Evolutionary conservation across 1,140 invertebrate species (phyloP).

Genomic region (Lasioglossum baleicum): DNA sequence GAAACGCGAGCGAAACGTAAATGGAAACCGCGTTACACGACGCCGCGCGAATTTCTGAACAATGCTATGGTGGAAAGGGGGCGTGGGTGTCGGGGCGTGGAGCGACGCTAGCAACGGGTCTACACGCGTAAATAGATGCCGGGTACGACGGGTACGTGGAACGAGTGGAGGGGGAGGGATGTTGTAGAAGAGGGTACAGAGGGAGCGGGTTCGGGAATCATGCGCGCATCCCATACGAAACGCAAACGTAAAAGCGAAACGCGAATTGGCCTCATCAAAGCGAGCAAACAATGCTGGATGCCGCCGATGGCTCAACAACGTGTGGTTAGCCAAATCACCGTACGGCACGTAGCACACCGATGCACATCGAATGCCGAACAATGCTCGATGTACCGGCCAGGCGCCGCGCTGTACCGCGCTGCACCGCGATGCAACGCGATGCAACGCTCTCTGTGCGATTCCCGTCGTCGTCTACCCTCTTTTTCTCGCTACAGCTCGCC

Average conservation of each 20-base stretch:
- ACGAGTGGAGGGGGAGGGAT: too few species aligned
- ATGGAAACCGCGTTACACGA: constrained; percentile 35
- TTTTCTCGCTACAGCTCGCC: neutral
- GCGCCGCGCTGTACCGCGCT: constrained; percentile 1
- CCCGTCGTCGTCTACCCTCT: too few species aligned
- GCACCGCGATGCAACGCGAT: neutral
- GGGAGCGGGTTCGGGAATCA: constrained; percentile 15
- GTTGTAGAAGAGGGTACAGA: neutral
- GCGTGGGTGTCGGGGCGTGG: neutral
- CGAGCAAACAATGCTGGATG: constrained; percentile 78
- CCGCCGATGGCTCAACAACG: constrained; percentile 77
- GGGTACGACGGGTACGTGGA: neutral
- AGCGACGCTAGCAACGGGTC: neutral
- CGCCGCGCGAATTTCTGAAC: constrained; percentile 25
- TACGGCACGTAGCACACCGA: constrained; percentile 66
- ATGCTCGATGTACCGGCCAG: constrained; percentile 46
- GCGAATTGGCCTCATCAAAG: constrained; percentile 80
- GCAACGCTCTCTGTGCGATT: neutral
- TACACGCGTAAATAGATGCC: constrained; percentile 24
- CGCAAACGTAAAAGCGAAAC: constrained; percentile 69
- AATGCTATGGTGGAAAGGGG: neutral
- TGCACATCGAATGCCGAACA: constrained; percentile 64
- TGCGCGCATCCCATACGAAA: constrained; percentile 61
- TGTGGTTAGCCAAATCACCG: constrained; percentile 80
- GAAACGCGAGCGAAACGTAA: neutral